Evolutionary conservation across 92 coral and sea anemone genomes (phyloP).

Genomic region (Meandrina meandrites): DNA sequence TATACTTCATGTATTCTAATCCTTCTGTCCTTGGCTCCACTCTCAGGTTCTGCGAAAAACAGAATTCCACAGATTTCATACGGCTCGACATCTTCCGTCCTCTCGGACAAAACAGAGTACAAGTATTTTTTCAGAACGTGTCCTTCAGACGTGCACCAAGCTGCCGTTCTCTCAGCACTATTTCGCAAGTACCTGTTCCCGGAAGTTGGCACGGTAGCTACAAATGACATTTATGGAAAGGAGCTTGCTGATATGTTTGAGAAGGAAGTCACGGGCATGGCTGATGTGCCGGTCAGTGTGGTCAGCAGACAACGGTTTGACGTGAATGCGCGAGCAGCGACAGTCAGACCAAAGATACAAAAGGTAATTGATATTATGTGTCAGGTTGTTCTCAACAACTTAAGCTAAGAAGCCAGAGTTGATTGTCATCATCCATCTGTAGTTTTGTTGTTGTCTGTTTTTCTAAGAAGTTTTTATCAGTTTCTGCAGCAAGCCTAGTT

Average conservation of each 20-base stretch:
- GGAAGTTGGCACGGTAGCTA: slow-evolving; percentile 90
- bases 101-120: slow-evolving; percentile 92
- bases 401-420: background rate
- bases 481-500: background rate
- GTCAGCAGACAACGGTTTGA: slow-evolving; percentile 83
- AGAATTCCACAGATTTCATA: slow-evolving; percentile 93
- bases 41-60: slow-evolving; percentile 71
- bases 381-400: too few species aligned
- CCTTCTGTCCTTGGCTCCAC: background rate
- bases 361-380: slow-evolving; percentile 54
- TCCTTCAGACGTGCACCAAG: slow-evolving; percentile 91
- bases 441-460: too few species aligned
- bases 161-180: slow-evolving; percentile 84
- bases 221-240: slow-evolving; percentile 89
- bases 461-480: too few species aligned
- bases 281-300: slow-evolving; percentile 89
- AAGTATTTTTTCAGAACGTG: slow-evolving; percentile 91
- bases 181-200: slow-evolving; percentile 87
- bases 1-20: background rate
- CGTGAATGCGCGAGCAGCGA: slow-evolving; percentile 89
- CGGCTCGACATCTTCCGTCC: slow-evolving; percentile 91
- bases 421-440: background rate
- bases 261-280: slow-evolving; percentile 72
- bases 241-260: slow-evolving; percentile 88
- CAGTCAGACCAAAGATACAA: slow-evolving; percentile 90